phyloP scores from a whole-genome alignment of 35 echinoderm and acorn worm genomes.

The Eucidaris tribuloides region DNA sequence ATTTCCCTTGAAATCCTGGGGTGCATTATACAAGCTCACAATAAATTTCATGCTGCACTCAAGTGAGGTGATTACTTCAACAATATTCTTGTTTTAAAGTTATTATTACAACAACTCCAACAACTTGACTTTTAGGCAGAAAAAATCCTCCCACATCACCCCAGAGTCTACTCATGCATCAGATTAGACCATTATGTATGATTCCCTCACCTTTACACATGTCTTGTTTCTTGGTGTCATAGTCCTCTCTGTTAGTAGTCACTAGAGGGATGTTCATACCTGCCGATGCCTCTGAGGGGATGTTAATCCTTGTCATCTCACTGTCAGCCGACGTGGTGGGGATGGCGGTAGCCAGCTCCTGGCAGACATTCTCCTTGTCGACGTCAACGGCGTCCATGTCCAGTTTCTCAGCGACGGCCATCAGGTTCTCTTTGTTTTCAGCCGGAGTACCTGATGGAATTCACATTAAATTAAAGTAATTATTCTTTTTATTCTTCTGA shows the following conservation, averaged over 20 bases:
- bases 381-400: conserved; percentile 42
- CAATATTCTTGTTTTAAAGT: no score
- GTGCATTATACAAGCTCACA: no score
- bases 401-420: conserved; percentile 35
- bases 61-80: no score
- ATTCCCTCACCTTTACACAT: neutral
- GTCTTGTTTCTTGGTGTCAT: conserved; percentile 34
- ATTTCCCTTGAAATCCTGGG: no score
- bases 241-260: neutral
- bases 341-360: conserved; percentile 7
- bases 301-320: neutral
- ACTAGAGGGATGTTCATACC: neutral
- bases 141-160: no score
- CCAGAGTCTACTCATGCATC: no score
- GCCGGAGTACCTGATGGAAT: conserved; percentile 33
- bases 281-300: neutral
- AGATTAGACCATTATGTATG: no score
- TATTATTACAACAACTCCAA: no score
- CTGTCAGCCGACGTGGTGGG: conserved; percentile 6
- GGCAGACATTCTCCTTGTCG: conserved; percentile 32
- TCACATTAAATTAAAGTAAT: no score
- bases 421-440: conserved; percentile 75
- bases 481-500: no score
- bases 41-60: no score
- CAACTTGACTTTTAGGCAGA: no score